A percentile compares a stretch with the other conserved stretches of the same genome.
These are phyloP conservation scores for Brachycybe producta DNA, from an alignment of 2,888 invertebrate species.

Conservation along the genomic window DNA sequence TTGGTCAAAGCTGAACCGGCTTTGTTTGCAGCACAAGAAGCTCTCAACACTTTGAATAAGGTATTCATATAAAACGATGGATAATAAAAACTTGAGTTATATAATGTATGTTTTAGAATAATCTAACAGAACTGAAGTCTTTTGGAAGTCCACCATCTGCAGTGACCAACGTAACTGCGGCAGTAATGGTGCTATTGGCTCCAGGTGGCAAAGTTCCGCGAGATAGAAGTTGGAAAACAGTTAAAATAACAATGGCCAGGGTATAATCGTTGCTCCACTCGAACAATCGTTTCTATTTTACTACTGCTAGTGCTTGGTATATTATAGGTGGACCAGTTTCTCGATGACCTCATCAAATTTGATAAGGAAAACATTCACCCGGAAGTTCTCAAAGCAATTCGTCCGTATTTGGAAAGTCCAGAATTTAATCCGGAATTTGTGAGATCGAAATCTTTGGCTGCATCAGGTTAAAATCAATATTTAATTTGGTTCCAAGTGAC, in stretches of 20 bases:
- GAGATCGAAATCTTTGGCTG: constrained; percentile 79
- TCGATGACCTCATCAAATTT: constrained; percentile 75
- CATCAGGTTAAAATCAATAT: too few species aligned
- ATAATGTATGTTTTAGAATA: constrained; percentile 42
- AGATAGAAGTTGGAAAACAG: constrained; percentile 90
- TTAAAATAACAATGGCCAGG: constrained; percentile 87
- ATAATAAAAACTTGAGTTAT: background rate
- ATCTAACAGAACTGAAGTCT: constrained; percentile 88
- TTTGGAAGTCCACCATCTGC: constrained; percentile 83
- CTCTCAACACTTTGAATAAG: constrained; percentile 88
- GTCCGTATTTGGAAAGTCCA: constrained; percentile 80
- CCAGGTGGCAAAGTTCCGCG: constrained; percentile 75
- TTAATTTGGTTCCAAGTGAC: too few species aligned
- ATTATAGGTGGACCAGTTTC: constrained; percentile 59
- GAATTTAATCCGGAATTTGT: constrained; percentile 94
- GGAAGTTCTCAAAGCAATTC: constrained; percentile 83
- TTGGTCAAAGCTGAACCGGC: constrained; percentile 93
- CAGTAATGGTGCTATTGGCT: constrained; percentile 80
- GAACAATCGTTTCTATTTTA: background rate
- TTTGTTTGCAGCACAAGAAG: constrained; percentile 79
- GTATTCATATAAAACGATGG: constrained; percentile 33
- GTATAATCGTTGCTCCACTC: too few species aligned
- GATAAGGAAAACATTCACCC: constrained; percentile 96
- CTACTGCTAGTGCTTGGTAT: background rate
- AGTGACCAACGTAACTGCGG: constrained; percentile 85